phyloP scores from a whole-genome alignment of 2,888 invertebrate species.

The Leptinotarsa juncta region DNA sequence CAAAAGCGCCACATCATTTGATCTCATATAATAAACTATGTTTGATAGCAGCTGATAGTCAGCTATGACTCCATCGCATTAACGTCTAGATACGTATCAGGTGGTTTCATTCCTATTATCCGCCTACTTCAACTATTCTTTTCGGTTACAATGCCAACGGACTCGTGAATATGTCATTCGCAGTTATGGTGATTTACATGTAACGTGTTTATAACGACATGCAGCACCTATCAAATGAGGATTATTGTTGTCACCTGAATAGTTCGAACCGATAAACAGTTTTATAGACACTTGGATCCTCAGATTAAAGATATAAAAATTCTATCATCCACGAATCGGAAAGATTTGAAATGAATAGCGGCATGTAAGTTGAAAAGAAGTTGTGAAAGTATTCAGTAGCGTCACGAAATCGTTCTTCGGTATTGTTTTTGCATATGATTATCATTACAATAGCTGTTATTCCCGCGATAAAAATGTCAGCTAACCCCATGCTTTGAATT shows the following conservation, averaged over 20 bases:
- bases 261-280: slow-evolving; percentile 9
- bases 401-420: neutral
- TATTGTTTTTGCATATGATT: neutral
- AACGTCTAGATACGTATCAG: slow-evolving; percentile 29
- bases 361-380: neutral
- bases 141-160: slow-evolving; percentile 25
- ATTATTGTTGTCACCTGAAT: slow-evolving; percentile 21
- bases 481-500: neutral
- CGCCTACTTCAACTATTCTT: slow-evolving; percentile 23
- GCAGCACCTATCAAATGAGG: slow-evolving; percentile 14
- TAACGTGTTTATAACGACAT: slow-evolving; percentile 4
- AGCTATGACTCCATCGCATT: slow-evolving; percentile 21
- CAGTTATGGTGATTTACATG: slow-evolving; percentile 11
- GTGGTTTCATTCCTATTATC: slow-evolving; percentile 24
- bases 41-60: slow-evolving; percentile 26
- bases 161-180: slow-evolving; percentile 28
- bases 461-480: slow-evolving; percentile 4
- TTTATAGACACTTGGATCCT: slow-evolving; percentile 2
- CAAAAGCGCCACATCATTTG: slow-evolving; percentile 14
- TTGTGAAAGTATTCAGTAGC: neutral
- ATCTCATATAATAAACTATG: slow-evolving; percentile 3
- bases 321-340: neutral
- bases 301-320: neutral
- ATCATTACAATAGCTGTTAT: neutral
- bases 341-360: too few species aligned